Base-by-base conservation (phyloP, 2,113 vertebrate species). In the Nematolebias whitei region DNA sequence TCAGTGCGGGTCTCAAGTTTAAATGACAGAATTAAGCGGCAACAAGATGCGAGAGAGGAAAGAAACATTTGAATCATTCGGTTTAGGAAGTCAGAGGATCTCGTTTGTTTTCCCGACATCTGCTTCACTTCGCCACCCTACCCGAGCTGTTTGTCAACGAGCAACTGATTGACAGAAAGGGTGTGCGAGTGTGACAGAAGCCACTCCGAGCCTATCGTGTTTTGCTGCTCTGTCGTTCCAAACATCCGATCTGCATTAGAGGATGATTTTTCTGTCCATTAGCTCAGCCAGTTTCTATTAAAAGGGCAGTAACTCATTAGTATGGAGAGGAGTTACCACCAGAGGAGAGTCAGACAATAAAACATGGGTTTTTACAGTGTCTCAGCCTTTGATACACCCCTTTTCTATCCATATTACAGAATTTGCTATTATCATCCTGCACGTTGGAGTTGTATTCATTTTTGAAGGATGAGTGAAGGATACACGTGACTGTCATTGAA, bases 221-320 rank as follows among this genome's bases (percentile, higher is more conserved):
- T 63, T 62, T 29, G 20, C 61, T 71, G 39, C 35, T 3, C 60
- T 68, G 79, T 78, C 77, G 63, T 47, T 79, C 65, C 59, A 38
- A 78, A 51, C 79, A 79, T 85, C 74, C 80, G 73, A 87, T 79
- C 70, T 68, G 53, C 66, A 83, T 81, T 76, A 84, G 66, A 61
- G 51, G 67, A 67, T 56, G 63, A 70, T 71, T 84, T n/a, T 83
- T 80, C 40, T 83, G 67, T 76, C 80, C 66, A 71, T 83, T 74
- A 81, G 75, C 63, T 69, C 51, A 68, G 63, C 54, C 39, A 11
- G 67, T 83, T 39, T 76, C 45, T 53, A 63, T 87, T 78, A 83
- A 50, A 63, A 26, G 62, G 66, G 58, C 48, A 61, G 65, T 26
- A 61, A 24, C 71, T 78, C 81, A 80, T 85, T 55, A 22, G 63